Percentiles rank a stretch among this genome's conserved stretches.
These are phyloP conservation scores for Dasypus novemcinctus DNA, from an alignment of 2,113 vertebrate species.

Conservation along the genomic window DNA sequence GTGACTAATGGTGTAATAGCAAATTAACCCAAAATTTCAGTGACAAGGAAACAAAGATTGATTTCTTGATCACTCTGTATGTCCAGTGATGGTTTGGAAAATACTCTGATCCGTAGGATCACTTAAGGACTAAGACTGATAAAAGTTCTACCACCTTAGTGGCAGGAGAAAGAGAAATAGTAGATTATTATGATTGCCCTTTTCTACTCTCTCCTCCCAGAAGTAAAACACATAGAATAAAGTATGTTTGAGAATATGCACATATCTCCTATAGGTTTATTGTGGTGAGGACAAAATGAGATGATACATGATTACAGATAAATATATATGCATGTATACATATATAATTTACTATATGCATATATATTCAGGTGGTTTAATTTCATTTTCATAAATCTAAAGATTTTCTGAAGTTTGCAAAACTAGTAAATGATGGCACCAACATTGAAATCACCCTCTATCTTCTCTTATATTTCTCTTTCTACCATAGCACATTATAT, in stretches of 20 bases:
- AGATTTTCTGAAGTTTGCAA: not conserved
- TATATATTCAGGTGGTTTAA: not conserved
- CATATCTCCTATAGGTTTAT: not conserved
- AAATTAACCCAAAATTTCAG: not conserved
- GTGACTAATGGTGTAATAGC: not conserved
- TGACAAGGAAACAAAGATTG: not conserved
- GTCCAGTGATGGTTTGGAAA: not conserved
- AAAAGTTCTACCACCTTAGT: not conserved
- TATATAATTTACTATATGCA: not conserved
- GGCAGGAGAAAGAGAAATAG: not conserved
- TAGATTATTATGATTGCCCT: not conserved
- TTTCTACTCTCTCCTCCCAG: not conserved
- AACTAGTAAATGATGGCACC: not conserved
- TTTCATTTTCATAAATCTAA: not conserved
- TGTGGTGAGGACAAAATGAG: too few species aligned
- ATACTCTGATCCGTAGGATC: not conserved
- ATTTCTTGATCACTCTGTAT: not conserved
- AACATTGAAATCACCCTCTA: not conserved
- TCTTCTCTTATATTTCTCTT: not conserved
- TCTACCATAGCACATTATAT: not conserved
- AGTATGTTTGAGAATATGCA: not conserved
- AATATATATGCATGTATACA: not conserved
- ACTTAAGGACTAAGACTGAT: not conserved
- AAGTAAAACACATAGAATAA: not conserved
- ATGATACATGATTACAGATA: not conserved